These are phyloP conservation scores for Poecilus cupreus DNA, from an alignment of 2,888 invertebrate species.

Conservation along the genomic window DNA sequence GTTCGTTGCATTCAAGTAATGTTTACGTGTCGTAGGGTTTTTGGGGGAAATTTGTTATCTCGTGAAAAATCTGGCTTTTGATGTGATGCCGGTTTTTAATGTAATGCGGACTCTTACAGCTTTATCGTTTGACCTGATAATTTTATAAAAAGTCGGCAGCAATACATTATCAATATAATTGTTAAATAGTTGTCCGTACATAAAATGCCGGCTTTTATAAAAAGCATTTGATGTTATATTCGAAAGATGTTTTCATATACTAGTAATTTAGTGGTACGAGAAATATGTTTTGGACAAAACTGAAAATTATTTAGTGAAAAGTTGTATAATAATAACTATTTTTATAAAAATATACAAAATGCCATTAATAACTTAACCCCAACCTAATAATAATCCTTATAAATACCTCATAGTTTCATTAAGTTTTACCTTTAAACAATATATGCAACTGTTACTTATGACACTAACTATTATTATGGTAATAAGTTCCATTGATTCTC, in stretches of 20 bases:
- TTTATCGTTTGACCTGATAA: neutral
- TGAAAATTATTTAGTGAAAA: conserved; percentile 17
- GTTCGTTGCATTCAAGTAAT: conserved; percentile 47
- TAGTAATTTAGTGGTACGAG: conserved; percentile 7
- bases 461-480: conserved; percentile 5
- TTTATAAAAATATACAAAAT: conserved; percentile 41
- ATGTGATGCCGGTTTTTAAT: conserved; percentile 9
- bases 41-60: conserved; percentile 33
- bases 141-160: conserved; percentile 14
- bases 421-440: conserved; percentile 1
- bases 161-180: neutral
- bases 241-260: conserved; percentile 9
- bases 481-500: neutral
- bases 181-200: neutral
- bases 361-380: conserved; percentile 9
- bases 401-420: conserved; percentile 25
- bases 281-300: conserved; percentile 18
- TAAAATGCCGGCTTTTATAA: neutral
- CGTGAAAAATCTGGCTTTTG: conserved; percentile 26
- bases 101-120: conserved; percentile 20
- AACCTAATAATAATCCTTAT: conserved; percentile 19
- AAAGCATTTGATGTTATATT: conserved; percentile 8
- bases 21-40: conserved; percentile 24
- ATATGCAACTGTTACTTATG: conserved; percentile 18
- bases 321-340: conserved; percentile 33